A percentile compares a stretch with the other conserved stretches of the same genome.
phyloP scores from a whole-genome alignment of 1,140 invertebrate genomes.

The Triops longicaudatus region DNA sequence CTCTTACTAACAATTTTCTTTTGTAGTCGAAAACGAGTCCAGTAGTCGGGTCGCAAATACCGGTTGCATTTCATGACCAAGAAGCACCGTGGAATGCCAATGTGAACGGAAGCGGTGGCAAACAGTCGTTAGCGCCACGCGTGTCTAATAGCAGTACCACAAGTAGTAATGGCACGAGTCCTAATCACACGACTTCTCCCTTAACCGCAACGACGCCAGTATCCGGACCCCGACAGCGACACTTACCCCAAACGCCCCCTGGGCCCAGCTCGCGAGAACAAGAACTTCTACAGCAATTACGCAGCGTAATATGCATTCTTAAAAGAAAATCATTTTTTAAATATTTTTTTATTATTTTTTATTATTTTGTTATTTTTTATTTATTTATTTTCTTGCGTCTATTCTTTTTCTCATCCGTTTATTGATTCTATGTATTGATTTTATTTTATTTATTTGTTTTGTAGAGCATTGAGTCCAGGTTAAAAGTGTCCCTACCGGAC shows the following conservation, averaged over 20 bases:
- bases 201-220: neutral
- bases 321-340: too few relatives aligned
- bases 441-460: slow-evolving; percentile 35
- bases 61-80: neutral
- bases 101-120: neutral
- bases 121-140: neutral
- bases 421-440: too few relatives aligned
- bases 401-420: too few relatives aligned
- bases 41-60: neutral
- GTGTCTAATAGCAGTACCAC: neutral
- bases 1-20: too few relatives aligned
- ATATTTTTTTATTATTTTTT: too few relatives aligned
- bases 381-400: too few relatives aligned
- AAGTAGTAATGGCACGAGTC: neutral
- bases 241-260: neutral
- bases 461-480: slow-evolving; percentile 77
- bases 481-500: slow-evolving; percentile 80
- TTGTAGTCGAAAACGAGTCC: slow-evolving; percentile 4
- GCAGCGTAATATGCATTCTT: neutral
- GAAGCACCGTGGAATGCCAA: neutral
- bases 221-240: neutral
- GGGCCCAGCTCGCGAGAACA: neutral
- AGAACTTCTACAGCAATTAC: slow-evolving; percentile 1
- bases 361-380: too few relatives aligned
- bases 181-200: neutral